These are phyloP conservation scores for Agelas oroides DNA, from an alignment of 37 sponge, comb jelly and placozoan genomes.

Conservation along the genomic window DNA sequence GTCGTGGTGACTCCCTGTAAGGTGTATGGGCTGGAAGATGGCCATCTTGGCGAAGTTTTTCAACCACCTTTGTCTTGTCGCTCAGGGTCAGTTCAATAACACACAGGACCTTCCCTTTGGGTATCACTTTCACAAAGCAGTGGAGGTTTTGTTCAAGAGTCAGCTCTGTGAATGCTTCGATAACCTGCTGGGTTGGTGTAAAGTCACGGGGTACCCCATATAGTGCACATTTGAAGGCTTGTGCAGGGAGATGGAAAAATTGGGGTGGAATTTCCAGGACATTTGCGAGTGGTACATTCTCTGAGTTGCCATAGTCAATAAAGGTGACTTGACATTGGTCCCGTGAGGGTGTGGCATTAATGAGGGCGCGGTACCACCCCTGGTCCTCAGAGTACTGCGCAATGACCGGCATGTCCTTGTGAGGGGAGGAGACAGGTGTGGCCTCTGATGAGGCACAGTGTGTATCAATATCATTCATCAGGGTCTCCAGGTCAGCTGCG, in stretches of 20 bases:
- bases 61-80: too few relatives aligned
- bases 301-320: conserved; percentile 84
- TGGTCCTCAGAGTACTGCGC: conserved; percentile 70
- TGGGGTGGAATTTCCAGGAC: conserved; percentile 26
- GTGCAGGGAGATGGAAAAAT: conserved; percentile 39
- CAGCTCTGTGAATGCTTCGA: conserved; percentile 29
- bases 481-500: background rate
- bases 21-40: too few relatives aligned
- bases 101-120: background rate
- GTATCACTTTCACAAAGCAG: background rate
- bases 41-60: too few relatives aligned
- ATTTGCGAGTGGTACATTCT: conserved; percentile 18
- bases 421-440: background rate
- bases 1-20: too few relatives aligned
- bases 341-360: background rate
- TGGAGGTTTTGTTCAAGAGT: conserved; percentile 3
- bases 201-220: background rate
- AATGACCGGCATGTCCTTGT: conserved; percentile 29
- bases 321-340: conserved; percentile 47
- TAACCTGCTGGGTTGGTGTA: background rate
- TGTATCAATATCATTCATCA: conserved; percentile 34
- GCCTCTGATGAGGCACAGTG: conserved; percentile 36
- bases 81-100: background rate
- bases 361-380: conserved; percentile 74
- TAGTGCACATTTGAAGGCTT: conserved; percentile 57